Evolutionary conservation across 2,113 vertebrate species (phyloP).

Genomic region (Rallus limicola): DNA sequence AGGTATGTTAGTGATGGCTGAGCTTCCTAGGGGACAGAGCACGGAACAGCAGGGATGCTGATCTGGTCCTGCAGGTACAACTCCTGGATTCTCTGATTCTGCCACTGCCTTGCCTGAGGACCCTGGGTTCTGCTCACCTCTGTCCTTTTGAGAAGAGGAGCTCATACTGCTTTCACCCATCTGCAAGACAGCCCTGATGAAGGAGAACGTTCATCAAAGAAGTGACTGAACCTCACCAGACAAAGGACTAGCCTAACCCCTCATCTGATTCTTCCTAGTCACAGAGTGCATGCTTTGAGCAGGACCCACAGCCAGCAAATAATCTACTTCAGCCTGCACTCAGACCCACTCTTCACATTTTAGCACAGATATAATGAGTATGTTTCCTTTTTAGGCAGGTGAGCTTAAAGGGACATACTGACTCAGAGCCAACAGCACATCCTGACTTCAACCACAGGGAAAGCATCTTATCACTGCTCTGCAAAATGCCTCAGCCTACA

Average conservation of each 20-base stretch:
- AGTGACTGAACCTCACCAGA: not conserved
- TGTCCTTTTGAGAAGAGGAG: not conserved
- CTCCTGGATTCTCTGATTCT: not conserved
- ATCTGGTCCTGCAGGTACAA: not conserved
- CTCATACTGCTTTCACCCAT: not conserved
- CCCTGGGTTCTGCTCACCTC: not conserved
- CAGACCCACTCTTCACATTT: not conserved
- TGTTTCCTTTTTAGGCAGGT: accelerated
- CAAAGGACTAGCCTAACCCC: not conserved
- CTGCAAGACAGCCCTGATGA: not conserved
- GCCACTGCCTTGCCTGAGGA: not conserved
- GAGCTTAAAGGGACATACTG: not conserved
- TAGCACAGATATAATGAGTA: not conserved
- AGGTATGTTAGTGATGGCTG: not conserved
- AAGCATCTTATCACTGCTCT: accelerated
- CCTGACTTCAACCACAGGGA: not conserved
- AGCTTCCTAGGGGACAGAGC: not conserved
- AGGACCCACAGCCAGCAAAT: not conserved
- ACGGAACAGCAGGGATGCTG: not conserved
- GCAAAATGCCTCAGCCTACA: not conserved
- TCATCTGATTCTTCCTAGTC: not conserved
- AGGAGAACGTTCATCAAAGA: not conserved
- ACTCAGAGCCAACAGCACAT: not conserved
- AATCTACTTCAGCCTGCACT: not conserved
- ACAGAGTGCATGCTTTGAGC: not conserved